Conservation (phyloP, 2,797 vertebrate genomes). For the Phoebastria nigripes region DNA sequence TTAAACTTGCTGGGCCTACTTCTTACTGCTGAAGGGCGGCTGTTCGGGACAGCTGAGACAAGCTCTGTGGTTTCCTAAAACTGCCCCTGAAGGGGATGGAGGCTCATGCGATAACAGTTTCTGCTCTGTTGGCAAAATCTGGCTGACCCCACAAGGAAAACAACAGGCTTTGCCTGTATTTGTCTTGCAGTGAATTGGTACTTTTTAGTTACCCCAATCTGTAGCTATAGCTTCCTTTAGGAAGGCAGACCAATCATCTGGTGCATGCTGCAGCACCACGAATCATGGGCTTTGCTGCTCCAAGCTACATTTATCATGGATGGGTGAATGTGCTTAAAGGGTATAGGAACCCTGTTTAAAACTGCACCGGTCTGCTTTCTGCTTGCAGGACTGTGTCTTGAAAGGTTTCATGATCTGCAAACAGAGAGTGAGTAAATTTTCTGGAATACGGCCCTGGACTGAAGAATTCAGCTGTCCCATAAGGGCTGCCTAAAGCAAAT, state of each 20-base stretch:
- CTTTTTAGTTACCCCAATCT: background rate
- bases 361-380: background rate
- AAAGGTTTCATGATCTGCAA: background rate
- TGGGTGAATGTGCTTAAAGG: background rate
- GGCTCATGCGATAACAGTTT: background rate
- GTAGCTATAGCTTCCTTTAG: background rate
- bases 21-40: background rate
- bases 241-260: background rate
- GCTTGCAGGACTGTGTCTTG: background rate
- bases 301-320: conserved; percentile 6
- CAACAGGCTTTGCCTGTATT: background rate
- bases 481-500: background rate
- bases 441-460: background rate
- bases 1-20: background rate
- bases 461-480: background rate
- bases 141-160: background rate
- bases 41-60: background rate
- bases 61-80: background rate
- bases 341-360: conserved; percentile 1
- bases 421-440: background rate
- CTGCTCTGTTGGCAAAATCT: background rate
- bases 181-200: background rate
- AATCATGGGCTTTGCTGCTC: background rate
- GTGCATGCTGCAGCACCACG: background rate
- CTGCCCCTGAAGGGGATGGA: background rate